Evolutionary conservation across 2,797 vertebrate species (phyloP).

Genomic region (Typhlichthys subterraneus): DNA sequence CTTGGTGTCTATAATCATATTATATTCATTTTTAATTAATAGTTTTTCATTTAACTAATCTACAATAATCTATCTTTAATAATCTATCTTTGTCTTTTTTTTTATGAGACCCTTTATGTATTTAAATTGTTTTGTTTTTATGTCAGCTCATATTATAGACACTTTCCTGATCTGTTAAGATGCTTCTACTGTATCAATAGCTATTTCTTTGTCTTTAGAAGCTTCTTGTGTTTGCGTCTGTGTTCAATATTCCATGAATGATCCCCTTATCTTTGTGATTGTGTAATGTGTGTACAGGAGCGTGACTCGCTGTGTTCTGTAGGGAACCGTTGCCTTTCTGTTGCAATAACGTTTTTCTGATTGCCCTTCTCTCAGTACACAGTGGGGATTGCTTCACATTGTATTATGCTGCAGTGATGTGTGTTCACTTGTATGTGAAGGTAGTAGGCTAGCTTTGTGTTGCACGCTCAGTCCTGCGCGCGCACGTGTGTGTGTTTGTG

Average conservation of each 20-base stretch:
- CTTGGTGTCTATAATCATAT: no score
- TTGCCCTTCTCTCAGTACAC: constrained; percentile 40
- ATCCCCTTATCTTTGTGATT: constrained; percentile 31
- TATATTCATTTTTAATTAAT: no score
- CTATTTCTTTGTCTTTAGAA: constrained; percentile 3
- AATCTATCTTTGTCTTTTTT: no score
- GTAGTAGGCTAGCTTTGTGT: constrained; percentile 18
- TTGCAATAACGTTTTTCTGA: constrained; percentile 52
- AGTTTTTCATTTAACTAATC: no score
- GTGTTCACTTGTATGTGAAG: constrained; percentile 13
- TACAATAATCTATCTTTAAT: no score
- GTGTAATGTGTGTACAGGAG: constrained; percentile 36
- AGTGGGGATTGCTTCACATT: constrained; percentile 27
- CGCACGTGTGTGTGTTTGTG: constrained; percentile 13
- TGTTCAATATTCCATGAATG: constrained; percentile 38
- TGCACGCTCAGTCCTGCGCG: constrained; percentile 9
- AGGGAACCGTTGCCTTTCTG: constrained; percentile 33
- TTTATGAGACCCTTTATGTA: no score
- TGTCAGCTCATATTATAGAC: no score
- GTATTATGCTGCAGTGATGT: constrained; percentile 20
- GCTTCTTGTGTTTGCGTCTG: neutral
- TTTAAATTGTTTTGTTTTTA: no score
- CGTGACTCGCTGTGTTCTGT: constrained; percentile 31
- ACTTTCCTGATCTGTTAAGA: no score
- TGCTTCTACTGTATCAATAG: no score